Evolutionary conservation across 2,888 invertebrate species (phyloP).

Genomic region (Criorhina ranunculi): DNA sequence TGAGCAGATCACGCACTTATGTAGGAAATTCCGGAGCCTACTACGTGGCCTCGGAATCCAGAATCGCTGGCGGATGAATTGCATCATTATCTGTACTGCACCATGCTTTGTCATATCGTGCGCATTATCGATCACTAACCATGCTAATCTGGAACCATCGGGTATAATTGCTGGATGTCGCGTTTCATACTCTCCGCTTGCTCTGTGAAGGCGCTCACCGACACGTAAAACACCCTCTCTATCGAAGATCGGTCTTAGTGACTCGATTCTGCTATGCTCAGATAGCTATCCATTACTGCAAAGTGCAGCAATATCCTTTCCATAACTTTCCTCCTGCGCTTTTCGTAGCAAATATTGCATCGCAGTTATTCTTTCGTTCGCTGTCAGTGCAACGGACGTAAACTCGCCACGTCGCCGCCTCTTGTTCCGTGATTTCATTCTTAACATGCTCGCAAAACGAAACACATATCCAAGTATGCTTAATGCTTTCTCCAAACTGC

Average conservation of each 20-base stretch:
- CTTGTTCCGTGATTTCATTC: background rate
- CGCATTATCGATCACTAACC: slow-evolving; percentile 37
- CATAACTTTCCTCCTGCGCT: background rate
- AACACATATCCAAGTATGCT: background rate
- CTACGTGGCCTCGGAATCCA: slow-evolving; percentile 19
- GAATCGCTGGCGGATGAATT: slow-evolving; percentile 7
- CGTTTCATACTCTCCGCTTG: no score
- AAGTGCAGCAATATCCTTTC: background rate
- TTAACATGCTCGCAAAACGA: background rate
- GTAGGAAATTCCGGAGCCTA: background rate
- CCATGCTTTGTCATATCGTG: slow-evolving; percentile 49
- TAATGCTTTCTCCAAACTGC: slow-evolving; percentile 1
- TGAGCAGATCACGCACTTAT: slow-evolving; percentile 13
- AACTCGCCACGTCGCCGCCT: background rate
- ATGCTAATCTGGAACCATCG: no score
- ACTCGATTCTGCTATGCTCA: slow-evolving; percentile 14
- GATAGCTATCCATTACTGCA: background rate
- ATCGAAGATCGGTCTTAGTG: slow-evolving; percentile 13
- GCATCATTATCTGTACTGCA: slow-evolving; percentile 28
- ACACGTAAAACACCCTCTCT: background rate
- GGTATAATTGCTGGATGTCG: no score
- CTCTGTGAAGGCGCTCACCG: background rate
- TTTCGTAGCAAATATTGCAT: background rate
- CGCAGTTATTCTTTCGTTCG: background rate
- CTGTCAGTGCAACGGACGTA: background rate